Base-by-base conservation (phyloP, 2,797 vertebrate species). In the Monodelphis domestica region DNA sequence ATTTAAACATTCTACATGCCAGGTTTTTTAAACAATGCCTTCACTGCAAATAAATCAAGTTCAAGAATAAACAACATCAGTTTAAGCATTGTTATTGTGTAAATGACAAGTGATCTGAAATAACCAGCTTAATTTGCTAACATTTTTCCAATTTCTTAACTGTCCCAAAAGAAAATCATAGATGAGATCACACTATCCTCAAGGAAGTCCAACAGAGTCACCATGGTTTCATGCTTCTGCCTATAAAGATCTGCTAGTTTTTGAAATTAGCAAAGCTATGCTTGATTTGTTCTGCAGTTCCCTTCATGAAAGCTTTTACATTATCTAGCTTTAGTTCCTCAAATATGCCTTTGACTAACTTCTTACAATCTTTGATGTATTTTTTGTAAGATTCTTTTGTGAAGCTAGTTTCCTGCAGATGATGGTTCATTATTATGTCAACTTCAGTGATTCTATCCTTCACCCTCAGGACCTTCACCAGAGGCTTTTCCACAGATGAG, bases 91-190 rank as follows among this genome's bases (percentile, higher is more conserved):
- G 97, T 96, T 98, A 97, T 51, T 97, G 97, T 96, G 97, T 97
- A 78, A 98, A 98, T 96, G 98, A 98, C 70, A 12, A 96, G 97
- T 97, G 98, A 97, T 98, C 97, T 97, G 96, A 97, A 92, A 98
- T 94, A 95, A 93, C 93, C 12, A 92, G 96, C 96, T 96, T 91
- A 96, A 92, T 96, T 95, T 87, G 97, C 99, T 99, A 99, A 90
- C 98, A 99, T 98, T 99, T 99, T 98, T 99, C 99, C 0, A 98
- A 38, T 91, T 87, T 98, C 90, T 95, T 99, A 98, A 95, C 99
- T 99, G 0, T 99, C 99, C 98, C 99, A 99, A 96, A 99, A 99
- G 98, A 99, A 99, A 93, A 98, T 97, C 98, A 99, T 98, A 98
- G 90, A 99, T 0, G 99, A 99, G 4, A 98, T 99, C 90, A 98